These are phyloP conservation scores for Ethmia dodecea DNA, from an alignment of 2,888 invertebrate genomes.

Conservation along the genomic window DNA sequence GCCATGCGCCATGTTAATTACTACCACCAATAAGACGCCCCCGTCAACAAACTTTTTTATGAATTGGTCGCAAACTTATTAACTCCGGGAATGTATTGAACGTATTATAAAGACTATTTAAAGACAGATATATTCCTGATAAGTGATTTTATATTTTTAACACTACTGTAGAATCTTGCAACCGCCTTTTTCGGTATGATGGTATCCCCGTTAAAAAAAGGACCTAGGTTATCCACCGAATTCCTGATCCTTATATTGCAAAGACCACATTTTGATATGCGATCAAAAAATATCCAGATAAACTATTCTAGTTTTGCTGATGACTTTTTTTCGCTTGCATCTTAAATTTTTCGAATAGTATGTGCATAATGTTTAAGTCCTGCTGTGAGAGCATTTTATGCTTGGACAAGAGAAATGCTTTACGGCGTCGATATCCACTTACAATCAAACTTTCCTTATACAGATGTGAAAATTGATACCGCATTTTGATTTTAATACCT, in stretches of 20 bases:
- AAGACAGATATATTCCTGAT: constrained; percentile 47
- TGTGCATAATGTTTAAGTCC: constrained; percentile 7
- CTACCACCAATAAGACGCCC: constrained; percentile 66
- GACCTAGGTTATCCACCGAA: constrained; percentile 58
- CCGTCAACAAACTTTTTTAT: constrained; percentile 60
- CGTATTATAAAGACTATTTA: constrained; percentile 32
- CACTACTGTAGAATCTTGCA: constrained; percentile 39
- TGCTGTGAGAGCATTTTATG: constrained; percentile 10
- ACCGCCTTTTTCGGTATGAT: constrained; percentile 63
- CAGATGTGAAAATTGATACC: constrained; percentile 3
- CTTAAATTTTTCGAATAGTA: constrained; percentile 20
- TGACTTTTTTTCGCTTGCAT: constrained; percentile 12
- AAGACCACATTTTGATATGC: constrained; percentile 55
- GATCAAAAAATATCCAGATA: constrained; percentile 45
- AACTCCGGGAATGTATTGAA: constrained; percentile 43
- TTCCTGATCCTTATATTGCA: constrained; percentile 64
- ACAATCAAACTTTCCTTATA: constrained; percentile 5
- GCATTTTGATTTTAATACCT: constrained; percentile 5
- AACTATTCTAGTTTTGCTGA: constrained; percentile 46
- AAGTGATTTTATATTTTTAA: constrained; percentile 47
- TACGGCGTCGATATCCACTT: constrained; percentile 1
- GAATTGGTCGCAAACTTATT: constrained; percentile 53
- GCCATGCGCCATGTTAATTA: constrained; percentile 64
- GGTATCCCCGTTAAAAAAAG: constrained; percentile 57
- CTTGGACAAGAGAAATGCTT: constrained; percentile 7